These are phyloP conservation scores for Pseudomugil tenellus DNA, from an alignment of 2,797 vertebrate genomes.

Conservation along the genomic window DNA sequence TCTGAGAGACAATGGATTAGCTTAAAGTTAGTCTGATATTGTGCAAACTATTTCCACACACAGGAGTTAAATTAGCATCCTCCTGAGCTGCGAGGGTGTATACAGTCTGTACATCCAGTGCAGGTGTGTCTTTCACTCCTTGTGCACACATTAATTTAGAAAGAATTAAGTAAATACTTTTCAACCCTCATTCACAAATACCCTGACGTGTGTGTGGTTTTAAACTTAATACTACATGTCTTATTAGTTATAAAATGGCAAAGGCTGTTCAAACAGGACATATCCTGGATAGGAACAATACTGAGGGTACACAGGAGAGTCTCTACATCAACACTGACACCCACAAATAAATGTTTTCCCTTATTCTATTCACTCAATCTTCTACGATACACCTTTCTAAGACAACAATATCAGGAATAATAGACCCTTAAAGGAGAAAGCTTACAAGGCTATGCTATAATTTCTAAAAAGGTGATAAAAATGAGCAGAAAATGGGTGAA, in stretches of 20 bases:
- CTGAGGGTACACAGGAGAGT: conserved; percentile 17
- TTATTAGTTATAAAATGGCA: conserved; percentile 12
- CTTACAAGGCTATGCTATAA: not conserved
- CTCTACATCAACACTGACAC: conserved; percentile 32
- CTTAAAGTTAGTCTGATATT: not conserved
- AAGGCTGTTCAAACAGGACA: conserved; percentile 65
- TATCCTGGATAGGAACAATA: conserved; percentile 59
- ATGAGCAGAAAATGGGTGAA: not conserved
- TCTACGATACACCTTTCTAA: not conserved
- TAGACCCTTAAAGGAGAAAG: not conserved
- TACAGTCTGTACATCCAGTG: not conserved
- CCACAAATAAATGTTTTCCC: not conserved
- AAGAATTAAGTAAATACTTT: conserved; percentile 19
- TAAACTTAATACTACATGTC: conserved; percentile 34
- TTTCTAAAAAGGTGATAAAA: not conserved
- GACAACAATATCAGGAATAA: not conserved
- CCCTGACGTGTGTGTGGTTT: conserved; percentile 46
- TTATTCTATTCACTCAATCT: not conserved
- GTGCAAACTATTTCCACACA: not conserved
- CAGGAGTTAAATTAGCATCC: not conserved
- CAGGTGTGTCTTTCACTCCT: conserved; percentile 8
- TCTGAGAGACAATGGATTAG: not conserved
- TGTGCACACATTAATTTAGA: conserved; percentile 41
- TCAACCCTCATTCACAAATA: conserved; percentile 45
- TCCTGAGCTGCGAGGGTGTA: not conserved